Base-by-base conservation (phyloP, 2,888 invertebrate genomes). In the Acanthosepion lycidas region DNA sequence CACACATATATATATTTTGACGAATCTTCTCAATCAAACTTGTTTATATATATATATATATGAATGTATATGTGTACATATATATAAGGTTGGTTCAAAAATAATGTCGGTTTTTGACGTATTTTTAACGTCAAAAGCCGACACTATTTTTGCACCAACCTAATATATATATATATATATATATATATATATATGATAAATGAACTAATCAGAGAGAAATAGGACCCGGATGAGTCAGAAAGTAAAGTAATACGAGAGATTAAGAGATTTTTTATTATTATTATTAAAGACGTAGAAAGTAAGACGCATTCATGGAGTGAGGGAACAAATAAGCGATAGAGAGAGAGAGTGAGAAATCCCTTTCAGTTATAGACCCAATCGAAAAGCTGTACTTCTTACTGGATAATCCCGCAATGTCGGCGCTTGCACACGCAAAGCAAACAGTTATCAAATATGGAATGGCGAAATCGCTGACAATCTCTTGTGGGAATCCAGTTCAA, bases 401-500 rank as follows among this genome's bases (percentile, higher is more conserved):
- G n/a, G 78, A 8, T 78, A 78, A 78, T 78, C 78, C 33, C 3
- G 0, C 9, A 12, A 12, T n/a, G 78, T 9, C 33, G n/a, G 78
- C 78, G 15, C 33, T 78, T 33, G 78, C n/a, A 78, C 78, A 78
- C 78, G 78, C 33, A n/a, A 78, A 33, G 15, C 78, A n/a, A 78
- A 78, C 23, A 78, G 33, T 78, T 78, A 78, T 78, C 78, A 78
- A 78, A 78, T 78, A 78, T 78, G 78, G 78, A 78, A 78, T 78
- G 78, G n/a, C 78, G 78, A 33, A 78, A 33, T 78, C 33, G n/a
- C 78, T 33, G 78, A n/a, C n/a, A n/a, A 78, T 78, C 78, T 78
- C 78, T 33, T n/a, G n/a, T 78, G n/a, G 78, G 78, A 78, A 78
- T 78, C n/a, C 78, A 33, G n/a, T 33, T 18, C 15, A 78, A 78